Conservation (phyloP, 2,888 invertebrate genomes). For the Melolontha melolontha region DNA sequence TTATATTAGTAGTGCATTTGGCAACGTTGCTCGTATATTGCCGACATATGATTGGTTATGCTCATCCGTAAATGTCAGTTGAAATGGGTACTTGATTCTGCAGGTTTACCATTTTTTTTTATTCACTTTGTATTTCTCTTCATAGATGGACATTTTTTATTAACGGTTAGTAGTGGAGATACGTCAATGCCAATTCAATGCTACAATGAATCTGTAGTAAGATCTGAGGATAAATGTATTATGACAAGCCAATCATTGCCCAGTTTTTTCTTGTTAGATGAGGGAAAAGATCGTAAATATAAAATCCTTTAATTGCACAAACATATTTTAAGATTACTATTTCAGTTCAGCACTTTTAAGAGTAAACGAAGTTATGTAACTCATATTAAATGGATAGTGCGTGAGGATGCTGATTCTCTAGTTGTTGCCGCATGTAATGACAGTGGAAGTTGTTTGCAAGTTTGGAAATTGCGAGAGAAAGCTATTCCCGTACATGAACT, state of each 20-base stretch:
- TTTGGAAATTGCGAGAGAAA: conserved; percentile 89
- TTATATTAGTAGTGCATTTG: no score
- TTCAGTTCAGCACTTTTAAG: conserved; percentile 54
- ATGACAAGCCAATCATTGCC: conserved; percentile 80
- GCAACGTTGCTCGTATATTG: no score
- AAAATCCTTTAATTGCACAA: conserved; percentile 22
- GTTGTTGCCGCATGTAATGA: conserved; percentile 80
- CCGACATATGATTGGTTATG: no score
- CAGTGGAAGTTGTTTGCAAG: conserved; percentile 77
- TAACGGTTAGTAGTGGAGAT: conserved; percentile 82
- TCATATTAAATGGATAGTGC: conserved; percentile 83
- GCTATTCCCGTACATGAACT: conserved; percentile 83
- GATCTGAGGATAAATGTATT: conserved; percentile 71
- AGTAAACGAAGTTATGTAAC: conserved; percentile 66
- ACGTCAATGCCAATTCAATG: conserved; percentile 79
- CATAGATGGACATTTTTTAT: conserved; percentile 82
- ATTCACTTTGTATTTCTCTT: no score
- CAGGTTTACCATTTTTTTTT: no score
- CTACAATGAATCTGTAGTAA: conserved; percentile 71
- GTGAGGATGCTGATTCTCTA: conserved; percentile 86
- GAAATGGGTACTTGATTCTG: no score
- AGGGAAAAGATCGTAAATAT: conserved; percentile 66
- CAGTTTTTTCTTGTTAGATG: conserved; percentile 76
- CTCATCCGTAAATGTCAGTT: no score
- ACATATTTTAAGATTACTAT: conserved; percentile 34